These are phyloP conservation scores for Anoplophora glabripennis DNA, from an alignment of 1,140 invertebrate species.

Conservation along the genomic window DNA sequence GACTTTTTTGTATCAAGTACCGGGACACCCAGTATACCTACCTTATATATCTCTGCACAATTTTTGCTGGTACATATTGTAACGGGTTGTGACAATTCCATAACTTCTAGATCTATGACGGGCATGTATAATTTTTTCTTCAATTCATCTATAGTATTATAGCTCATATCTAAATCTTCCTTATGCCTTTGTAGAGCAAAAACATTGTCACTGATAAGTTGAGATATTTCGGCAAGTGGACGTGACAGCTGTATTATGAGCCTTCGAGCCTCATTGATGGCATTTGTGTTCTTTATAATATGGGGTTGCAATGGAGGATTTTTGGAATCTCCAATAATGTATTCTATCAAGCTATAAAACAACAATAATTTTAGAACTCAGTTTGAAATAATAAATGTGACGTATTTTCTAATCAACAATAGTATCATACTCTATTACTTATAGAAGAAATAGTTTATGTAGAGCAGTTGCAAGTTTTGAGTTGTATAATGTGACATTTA, in stretches of 20 bases:
- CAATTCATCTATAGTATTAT: conserved; percentile 33
- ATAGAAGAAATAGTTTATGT: no score
- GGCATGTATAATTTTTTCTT: conserved; percentile 40
- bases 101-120: conserved; percentile 35
- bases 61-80: conserved; percentile 40
- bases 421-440: no score
- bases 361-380: background rate
- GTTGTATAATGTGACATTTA: no score
- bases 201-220: conserved; percentile 40
- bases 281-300: conserved; percentile 32
- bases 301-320: conserved; percentile 32
- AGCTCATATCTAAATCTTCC: conserved; percentile 2
- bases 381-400: no score
- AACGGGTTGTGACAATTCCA: conserved; percentile 34
- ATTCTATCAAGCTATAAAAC: conserved; percentile 36
- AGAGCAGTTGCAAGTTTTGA: no score
- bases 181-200: conserved; percentile 31
- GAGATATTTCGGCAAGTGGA: conserved; percentile 42
- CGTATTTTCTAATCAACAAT: no score
- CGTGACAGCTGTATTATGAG: conserved; percentile 36
- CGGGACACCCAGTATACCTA: no score
- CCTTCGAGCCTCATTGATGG: conserved; percentile 40
- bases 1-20: no score
- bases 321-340: conserved; percentile 31
- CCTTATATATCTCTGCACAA: conserved; percentile 35